Conservation (phyloP, 2,888 invertebrate genomes). For the Leptarthrus brevirostris region DNA sequence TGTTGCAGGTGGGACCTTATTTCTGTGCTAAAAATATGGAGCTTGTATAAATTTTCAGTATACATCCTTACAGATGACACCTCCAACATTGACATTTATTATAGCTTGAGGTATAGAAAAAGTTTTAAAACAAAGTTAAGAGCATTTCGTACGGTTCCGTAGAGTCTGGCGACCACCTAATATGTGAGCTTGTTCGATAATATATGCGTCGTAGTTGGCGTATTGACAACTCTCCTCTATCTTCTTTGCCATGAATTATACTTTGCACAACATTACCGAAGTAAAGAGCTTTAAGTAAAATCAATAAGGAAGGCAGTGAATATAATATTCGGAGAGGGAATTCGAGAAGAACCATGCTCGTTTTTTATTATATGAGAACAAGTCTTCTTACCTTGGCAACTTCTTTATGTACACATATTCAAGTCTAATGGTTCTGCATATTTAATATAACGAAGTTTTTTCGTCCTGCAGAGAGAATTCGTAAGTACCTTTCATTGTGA, state of each 20-base stretch:
- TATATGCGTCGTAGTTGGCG: slow-evolving; percentile 30
- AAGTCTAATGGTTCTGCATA: slow-evolving; percentile 42
- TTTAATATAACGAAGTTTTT: slow-evolving; percentile 35
- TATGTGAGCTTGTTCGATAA: slow-evolving; percentile 21
- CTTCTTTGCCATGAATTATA: slow-evolving; percentile 18
- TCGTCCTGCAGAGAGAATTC: slow-evolving; percentile 34
- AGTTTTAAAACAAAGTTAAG: slow-evolving; percentile 22
- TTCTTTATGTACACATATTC: slow-evolving; percentile 26
- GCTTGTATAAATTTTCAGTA: neutral
- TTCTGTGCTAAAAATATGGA: neutral
- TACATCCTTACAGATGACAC: neutral
- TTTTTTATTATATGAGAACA: slow-evolving; percentile 23
- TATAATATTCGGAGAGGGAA: slow-evolving; percentile 38
- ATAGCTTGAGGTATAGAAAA: neutral
- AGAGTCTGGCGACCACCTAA: neutral
- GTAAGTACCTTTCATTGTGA: slow-evolving; percentile 42
- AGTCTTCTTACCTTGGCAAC: slow-evolving; percentile 19
- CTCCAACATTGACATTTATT: too few species aligned
- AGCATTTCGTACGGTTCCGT: neutral
- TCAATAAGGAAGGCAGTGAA: slow-evolving; percentile 38
- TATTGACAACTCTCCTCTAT: slow-evolving; percentile 36
- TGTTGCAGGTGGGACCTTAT: slow-evolving; percentile 12
- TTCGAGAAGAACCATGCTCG: neutral
- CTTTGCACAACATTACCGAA: slow-evolving; percentile 23
- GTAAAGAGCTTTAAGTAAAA: slow-evolving; percentile 40